These are phyloP conservation scores for Epinephelus fuscoguttatus DNA, from an alignment of 2,113 vertebrate genomes.

Conservation along the genomic window DNA sequence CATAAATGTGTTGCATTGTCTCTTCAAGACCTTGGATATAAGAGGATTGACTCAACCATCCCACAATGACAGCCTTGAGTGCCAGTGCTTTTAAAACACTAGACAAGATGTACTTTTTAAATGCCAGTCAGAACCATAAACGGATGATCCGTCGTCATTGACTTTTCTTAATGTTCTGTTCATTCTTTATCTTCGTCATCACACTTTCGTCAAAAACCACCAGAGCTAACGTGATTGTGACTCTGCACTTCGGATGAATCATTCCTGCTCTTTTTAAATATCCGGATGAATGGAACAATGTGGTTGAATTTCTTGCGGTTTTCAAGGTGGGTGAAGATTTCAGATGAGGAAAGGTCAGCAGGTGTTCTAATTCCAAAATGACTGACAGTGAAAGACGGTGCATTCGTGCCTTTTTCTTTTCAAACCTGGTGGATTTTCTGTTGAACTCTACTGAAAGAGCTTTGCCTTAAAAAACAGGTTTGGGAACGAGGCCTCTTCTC, in stretches of 20 bases:
- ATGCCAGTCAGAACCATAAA: constrained; percentile 41
- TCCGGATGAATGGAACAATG: constrained; percentile 31
- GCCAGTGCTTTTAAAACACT: constrained; percentile 79
- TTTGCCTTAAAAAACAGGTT: constrained; percentile 85
- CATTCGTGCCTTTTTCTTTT: constrained; percentile 81
- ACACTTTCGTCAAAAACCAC: constrained; percentile 45
- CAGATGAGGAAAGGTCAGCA: constrained; percentile 25
- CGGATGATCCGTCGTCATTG: constrained; percentile 28
- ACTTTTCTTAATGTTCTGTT: constrained; percentile 38
- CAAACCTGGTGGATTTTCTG: constrained; percentile 67
- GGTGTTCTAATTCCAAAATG: constrained; percentile 35
- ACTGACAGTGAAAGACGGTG: constrained; percentile 60
- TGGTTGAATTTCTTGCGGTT: constrained; percentile 15
- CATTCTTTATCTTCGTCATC: constrained; percentile 38
- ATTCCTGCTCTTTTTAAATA: constrained; percentile 59
- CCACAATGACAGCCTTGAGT: constrained; percentile 56
- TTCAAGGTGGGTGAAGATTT: constrained; percentile 23
- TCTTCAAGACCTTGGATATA: constrained; percentile 30
- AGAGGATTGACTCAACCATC: constrained; percentile 18
- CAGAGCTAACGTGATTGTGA: constrained; percentile 65
- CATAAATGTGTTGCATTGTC: constrained; percentile 8
- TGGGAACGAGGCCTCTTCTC: constrained; percentile 59
- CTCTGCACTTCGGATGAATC: constrained; percentile 59
- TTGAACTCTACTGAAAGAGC: constrained; percentile 77
- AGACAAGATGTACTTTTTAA: constrained; percentile 52